Percentiles rank a stretch among this genome's conserved stretches.
Conservation (phyloP, 2,888 invertebrate genomes). For the Pherbina coryleti region DNA sequence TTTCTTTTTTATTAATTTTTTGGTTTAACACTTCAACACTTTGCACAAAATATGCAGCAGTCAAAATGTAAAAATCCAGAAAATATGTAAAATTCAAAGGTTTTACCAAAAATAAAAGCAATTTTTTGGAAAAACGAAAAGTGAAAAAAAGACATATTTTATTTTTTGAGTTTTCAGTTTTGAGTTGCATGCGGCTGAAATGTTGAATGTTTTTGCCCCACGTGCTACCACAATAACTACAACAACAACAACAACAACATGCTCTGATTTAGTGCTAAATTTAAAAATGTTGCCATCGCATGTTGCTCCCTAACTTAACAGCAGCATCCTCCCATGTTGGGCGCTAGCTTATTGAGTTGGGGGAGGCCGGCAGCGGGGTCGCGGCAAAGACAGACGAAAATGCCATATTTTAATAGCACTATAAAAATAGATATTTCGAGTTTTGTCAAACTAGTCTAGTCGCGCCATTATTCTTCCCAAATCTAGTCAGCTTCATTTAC, state of each 20-base stretch:
- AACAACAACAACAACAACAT: constrained; percentile 12
- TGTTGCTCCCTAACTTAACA: not conserved
- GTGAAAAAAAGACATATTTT: not conserved
- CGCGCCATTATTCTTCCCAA: not conserved
- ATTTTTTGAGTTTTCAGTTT: not conserved
- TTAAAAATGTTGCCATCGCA: constrained; percentile 21
- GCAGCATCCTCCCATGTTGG: not conserved
- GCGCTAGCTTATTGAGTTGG: not conserved
- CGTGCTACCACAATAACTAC: not conserved
- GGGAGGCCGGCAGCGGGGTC: not conserved
- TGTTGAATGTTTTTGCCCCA: not conserved
- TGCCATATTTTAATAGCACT: too few species aligned
- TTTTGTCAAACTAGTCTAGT: not conserved
- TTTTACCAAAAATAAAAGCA: not conserved
- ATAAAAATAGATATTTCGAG: too few species aligned
- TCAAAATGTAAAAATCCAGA: not conserved
- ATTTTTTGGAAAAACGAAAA: not conserved
- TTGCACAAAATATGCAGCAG: constrained; percentile 1
- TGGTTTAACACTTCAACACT: constrained; percentile 15
- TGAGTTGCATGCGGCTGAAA: not conserved
- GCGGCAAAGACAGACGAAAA: not conserved
- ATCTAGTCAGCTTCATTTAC: constrained; percentile 14
- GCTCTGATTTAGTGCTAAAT: constrained; percentile 39
- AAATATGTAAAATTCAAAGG: not conserved
- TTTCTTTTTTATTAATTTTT: too few species aligned